Evolutionary conservation across 2,797 vertebrate species (phyloP), one percentile per base, ranked within the genome.

Genomic region (Tangara arthus): DNA sequence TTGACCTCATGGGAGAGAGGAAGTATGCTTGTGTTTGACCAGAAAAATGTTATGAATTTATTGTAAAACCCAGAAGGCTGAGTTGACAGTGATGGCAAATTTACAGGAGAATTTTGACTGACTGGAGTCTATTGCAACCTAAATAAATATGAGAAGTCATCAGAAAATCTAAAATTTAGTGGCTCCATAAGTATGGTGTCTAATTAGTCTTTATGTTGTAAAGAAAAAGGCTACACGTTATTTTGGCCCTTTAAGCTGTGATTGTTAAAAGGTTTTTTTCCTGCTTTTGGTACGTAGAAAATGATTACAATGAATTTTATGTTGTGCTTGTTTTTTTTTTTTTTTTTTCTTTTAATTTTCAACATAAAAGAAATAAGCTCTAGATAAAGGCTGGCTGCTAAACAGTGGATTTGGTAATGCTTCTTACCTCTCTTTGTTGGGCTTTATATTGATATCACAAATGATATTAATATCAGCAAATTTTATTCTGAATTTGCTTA

Each of bases 401-500:
- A 93, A 60, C 73, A 91, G 69, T 52, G 28, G 26, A 37, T 87
- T 87, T 84, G 28, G 8, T 88, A 92, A 82, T 61, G 46, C 35
- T 83, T 96, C 95, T 97, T 98, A 99, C 99, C 98, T 99, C 79
- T 99, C 98, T 93, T 98, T 95, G 86, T 96, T 98, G 88, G 99
- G 99, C 73, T 97, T 98, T 90, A 98, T 87, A 61, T 99, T 98
- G 97, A 99, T 98, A 97, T 99, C 99, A 86, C 99, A 98, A 77
- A 99, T 98, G 37, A 99, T 98, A 44, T 97, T 98, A 96, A 99
- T 98, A 96, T 99, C 99, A 41, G 95, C 98, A 89, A 99, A 99
- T 95, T 98, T 99, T 94, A 99, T 99, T 97, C 99, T 98, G 97
- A 99, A 99, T 97, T 99, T 99, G 79, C 98, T 97, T 95, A 99